A percentile compares a stretch with the other conserved stretches of the same genome.
phyloP scores from a whole-genome alignment of 2,888 invertebrate species.

The Erebia palarica region DNA sequence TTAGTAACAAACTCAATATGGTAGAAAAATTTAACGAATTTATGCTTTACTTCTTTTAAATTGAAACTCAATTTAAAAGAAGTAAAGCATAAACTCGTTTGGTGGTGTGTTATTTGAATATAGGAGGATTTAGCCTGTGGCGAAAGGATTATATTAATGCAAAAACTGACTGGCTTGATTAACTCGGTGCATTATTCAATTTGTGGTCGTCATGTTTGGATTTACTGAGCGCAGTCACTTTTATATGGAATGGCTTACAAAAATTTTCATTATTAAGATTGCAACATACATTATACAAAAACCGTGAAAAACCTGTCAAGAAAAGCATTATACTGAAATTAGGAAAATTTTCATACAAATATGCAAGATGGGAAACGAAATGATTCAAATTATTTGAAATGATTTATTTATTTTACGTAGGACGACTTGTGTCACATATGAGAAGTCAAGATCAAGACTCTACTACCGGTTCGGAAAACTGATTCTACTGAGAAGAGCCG shows the following conservation, averaged over 20 bases:
- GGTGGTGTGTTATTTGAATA: background rate
- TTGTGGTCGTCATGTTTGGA: constrained; percentile 26
- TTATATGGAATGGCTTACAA: constrained; percentile 16
- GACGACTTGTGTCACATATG: too few relatives aligned
- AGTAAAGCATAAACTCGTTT: too few relatives aligned
- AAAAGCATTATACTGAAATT: too few relatives aligned
- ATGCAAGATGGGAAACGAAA: too few relatives aligned
- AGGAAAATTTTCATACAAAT: too few relatives aligned
- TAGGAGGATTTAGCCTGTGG: constrained; percentile 26
- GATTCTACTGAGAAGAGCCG: too few relatives aligned
- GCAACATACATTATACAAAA: background rate
- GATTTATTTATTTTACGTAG: too few relatives aligned
- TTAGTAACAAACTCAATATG: constrained; percentile 55
- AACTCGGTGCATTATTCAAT: constrained; percentile 31
- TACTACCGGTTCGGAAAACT: too few relatives aligned
- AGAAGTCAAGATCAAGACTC: too few relatives aligned
- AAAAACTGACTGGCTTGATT: constrained; percentile 37
- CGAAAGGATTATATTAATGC: constrained; percentile 38
- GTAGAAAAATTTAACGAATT: background rate
- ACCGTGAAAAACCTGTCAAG: too few relatives aligned
- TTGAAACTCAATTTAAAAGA: too few relatives aligned
- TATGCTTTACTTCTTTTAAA: background rate
- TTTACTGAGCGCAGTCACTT: constrained; percentile 14
- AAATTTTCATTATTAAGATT: constrained; percentile 4
- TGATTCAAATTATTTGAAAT: too few relatives aligned